phyloP scores from a whole-genome alignment of 2,888 invertebrate species.

The Drosophila nr. perissopoda region DNA sequence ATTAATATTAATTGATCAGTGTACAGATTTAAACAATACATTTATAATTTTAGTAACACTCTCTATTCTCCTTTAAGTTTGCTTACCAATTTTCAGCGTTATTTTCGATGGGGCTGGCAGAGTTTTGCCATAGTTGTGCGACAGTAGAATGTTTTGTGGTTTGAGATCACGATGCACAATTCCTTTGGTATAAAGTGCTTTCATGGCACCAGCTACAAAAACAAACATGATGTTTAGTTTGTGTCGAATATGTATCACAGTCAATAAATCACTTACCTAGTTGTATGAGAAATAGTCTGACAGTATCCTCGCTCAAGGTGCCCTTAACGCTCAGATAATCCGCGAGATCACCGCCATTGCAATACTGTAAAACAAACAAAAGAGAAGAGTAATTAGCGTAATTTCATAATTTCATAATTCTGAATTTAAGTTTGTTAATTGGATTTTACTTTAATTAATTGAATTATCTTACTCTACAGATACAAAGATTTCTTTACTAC shows the following conservation, averaged over 20 bases:
- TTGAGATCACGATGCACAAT: slow-evolving; percentile 99
- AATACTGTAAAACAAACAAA: slow-evolving; percentile 89
- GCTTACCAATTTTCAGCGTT: slow-evolving; percentile 95
- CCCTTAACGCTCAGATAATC: slow-evolving; percentile 98
- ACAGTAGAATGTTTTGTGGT: slow-evolving; percentile 99
- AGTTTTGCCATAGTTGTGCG: slow-evolving; percentile 87
- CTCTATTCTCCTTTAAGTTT: background rate
- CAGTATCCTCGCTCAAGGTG: slow-evolving; percentile 98
- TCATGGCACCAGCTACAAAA: slow-evolving; percentile 95
- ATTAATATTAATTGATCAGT: background rate
- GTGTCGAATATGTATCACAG: background rate
- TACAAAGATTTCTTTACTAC: background rate
- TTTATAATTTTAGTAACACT: background rate
- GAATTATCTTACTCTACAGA: background rate
- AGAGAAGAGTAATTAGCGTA: background rate
- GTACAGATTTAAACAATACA: background rate
- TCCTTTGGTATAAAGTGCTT: slow-evolving; percentile 97
- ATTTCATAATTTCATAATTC: background rate
- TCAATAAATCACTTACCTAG: slow-evolving; percentile 87
- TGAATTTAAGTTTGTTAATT: background rate
- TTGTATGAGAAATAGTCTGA: slow-evolving; percentile 96
- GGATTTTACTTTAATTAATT: background rate
- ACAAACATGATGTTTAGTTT: background rate
- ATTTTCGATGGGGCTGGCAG: slow-evolving; percentile 91
- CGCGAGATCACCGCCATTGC: slow-evolving; percentile 99